These are phyloP conservation scores for Dolomedes plantarius DNA, from an alignment of 2,888 invertebrate genomes.

Conservation along the genomic window DNA sequence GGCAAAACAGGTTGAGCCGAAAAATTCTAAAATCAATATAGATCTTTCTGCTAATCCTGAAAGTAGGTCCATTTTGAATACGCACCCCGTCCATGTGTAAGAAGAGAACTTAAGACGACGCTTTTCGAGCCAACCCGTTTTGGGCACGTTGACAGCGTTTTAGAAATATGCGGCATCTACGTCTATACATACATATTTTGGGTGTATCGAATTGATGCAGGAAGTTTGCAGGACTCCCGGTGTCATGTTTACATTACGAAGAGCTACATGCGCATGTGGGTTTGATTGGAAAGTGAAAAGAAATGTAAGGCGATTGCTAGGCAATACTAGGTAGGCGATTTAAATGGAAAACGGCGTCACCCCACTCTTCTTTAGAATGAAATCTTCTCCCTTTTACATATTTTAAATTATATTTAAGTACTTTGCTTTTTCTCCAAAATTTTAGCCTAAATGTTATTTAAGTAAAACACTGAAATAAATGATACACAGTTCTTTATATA, in stretches of 20 bases:
- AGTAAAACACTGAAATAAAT: too few species aligned
- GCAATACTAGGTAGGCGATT: background rate
- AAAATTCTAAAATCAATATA: conserved; percentile 52
- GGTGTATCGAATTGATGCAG: conserved; percentile 38
- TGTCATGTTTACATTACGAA: conserved; percentile 15
- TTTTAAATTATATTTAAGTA: too few species aligned
- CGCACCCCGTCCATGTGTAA: conserved; percentile 51
- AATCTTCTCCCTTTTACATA: too few species aligned
- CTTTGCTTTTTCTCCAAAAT: too few species aligned
- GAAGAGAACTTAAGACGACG: conserved; percentile 40
- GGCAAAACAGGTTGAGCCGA: conserved; percentile 66
- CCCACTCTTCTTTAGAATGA: too few species aligned
- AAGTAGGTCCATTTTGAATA: conserved; percentile 62
- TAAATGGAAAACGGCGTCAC: conserved; percentile 26
- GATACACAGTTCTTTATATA: too few species aligned
- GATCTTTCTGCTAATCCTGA: conserved; percentile 56
- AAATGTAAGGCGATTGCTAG: background rate
- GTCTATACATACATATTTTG: conserved; percentile 21
- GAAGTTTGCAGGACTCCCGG: background rate
- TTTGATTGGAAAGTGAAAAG: background rate
- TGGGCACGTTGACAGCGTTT: conserved; percentile 17
- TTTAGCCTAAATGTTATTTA: too few species aligned
- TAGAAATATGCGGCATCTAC: conserved; percentile 9
- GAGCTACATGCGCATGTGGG: conserved; percentile 19
- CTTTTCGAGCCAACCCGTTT: conserved; percentile 16